Conservation (phyloP, 2,888 invertebrate species). For the Gandaritis pyraliata region DNA sequence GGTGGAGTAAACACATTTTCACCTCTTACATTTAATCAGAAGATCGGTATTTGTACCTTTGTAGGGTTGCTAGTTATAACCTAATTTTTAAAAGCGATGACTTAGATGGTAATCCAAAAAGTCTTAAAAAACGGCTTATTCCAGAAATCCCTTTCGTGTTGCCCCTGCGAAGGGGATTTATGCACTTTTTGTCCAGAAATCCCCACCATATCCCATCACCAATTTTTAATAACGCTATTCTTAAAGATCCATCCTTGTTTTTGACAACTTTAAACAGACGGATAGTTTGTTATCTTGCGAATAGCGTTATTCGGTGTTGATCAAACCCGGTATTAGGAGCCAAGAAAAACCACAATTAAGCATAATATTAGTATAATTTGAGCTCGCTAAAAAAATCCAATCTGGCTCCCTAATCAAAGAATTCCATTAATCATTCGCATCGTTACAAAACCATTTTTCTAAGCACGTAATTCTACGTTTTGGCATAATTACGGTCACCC, state of each 20-base stretch:
- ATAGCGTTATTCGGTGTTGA: too few relatives aligned
- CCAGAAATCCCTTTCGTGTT: too few relatives aligned
- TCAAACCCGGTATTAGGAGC: too few relatives aligned
- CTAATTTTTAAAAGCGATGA: neutral
- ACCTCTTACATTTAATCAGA: conserved; percentile 35
- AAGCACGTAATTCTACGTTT: conserved; percentile 26
- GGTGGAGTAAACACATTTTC: conserved; percentile 23
- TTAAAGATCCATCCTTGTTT: too few relatives aligned
- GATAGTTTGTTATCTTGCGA: too few relatives aligned
- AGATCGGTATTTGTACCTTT: conserved; percentile 55
- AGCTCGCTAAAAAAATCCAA: neutral
- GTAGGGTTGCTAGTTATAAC: conserved; percentile 48
- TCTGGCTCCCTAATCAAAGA: neutral
- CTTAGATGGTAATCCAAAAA: neutral
- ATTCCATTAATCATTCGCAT: conserved; percentile 28
- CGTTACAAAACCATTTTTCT: conserved; percentile 33
- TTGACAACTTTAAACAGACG: too few relatives aligned
- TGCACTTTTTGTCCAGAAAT: too few relatives aligned
- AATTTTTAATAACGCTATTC: too few relatives aligned
- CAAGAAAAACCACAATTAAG: neutral
- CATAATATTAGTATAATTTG: neutral
- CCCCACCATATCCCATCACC: too few relatives aligned
- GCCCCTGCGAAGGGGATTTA: too few relatives aligned
- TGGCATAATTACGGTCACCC: conserved; percentile 55
- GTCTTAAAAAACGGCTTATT: neutral